phyloP scores from a whole-genome alignment of 2,113 vertebrate species.

The Proterorhinus semilunaris region DNA sequence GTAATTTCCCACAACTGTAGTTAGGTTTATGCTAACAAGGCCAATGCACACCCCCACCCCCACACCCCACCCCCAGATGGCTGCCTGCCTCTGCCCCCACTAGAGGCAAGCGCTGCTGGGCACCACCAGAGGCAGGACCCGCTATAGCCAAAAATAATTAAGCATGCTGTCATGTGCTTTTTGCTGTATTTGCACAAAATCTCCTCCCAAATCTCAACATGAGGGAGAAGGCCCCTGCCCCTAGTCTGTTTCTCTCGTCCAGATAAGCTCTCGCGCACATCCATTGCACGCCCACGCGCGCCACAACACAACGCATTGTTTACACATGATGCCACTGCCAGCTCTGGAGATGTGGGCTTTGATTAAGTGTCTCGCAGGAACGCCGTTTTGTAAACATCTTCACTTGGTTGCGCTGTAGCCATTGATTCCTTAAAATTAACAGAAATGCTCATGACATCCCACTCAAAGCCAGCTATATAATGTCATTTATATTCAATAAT shows the following conservation, averaged over 20 bases:
- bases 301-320: conserved; percentile 53
- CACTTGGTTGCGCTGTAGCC: conserved; percentile 22
- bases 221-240: conserved; percentile 72
- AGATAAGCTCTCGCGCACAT: conserved; percentile 17
- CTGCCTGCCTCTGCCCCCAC: conserved; percentile 48
- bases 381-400: conserved; percentile 38
- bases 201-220: conserved; percentile 74
- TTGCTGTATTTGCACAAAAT: conserved; percentile 75
- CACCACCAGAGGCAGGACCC: conserved; percentile 62
- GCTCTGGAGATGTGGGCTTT: conserved; percentile 43
- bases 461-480: not conserved
- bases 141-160: conserved; percentile 77
- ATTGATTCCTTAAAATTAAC: not conserved
- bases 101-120: conserved; percentile 65
- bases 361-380: conserved; percentile 56
- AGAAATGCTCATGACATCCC: conserved; percentile 15
- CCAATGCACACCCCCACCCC: conserved; percentile 29
- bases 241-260: conserved; percentile 54
- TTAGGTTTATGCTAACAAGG: conserved; percentile 70
- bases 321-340: conserved; percentile 54
- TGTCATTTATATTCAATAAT: conserved; percentile 15
- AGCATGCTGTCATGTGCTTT: conserved; percentile 75
- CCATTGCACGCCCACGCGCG: conserved; percentile 13
- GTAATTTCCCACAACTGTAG: conserved; percentile 60
- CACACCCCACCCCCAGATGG: conserved; percentile 53